Base-by-base conservation (phyloP, 2,113 vertebrate genomes). In the Aepyceros melampus region DNA sequence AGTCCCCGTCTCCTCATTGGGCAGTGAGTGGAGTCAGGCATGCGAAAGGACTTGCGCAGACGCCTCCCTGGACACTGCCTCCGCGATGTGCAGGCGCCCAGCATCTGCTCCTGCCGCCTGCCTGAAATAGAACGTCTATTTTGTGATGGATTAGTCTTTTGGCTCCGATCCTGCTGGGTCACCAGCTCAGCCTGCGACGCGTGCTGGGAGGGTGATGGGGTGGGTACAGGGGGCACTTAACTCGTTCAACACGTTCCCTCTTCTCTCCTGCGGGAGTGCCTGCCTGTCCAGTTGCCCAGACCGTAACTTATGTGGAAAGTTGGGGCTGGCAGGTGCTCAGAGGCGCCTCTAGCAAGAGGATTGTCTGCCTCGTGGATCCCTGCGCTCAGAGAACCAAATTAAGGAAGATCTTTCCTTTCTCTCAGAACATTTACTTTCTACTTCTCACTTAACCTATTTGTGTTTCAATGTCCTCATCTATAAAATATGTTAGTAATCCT, bases 71-170 rank as follows among this genome's bases (percentile, higher is more conserved):
- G 51, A 94, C 88, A n/a, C 43, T 25, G 84, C 82, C 81, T 58
- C n/a, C 1, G 9, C 21, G 27, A 56, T 97, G 97, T 97, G 97
- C 98, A 96, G 98, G 96, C 98, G 97, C 97, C 95, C 94, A 97
- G 98, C 98, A 98, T 98, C 99, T 98, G 98, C 91, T 98, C 97
- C 78, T 85, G 93, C 85, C 97, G 97, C 97, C 88, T 98, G 98
- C 98, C 95, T 86, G 98, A 99, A 99, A 99, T 99, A 99, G 99
- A 99, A 98, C 71, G 98, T 99, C 98, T 99, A 98, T 98, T 98
- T 98, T 98, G 97, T 97, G 98, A 98, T 97, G 98, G 96, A 98
- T 99, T 99, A 99, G 99, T 99, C 99, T 98, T 98, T 98, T 98
- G 99, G 99, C 99, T 98, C 97, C 95, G 89, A 83, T 98, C 97